phyloP scores from a whole-genome alignment of 2,113 vertebrate genomes.

The Ictalurus punctatus region DNA sequence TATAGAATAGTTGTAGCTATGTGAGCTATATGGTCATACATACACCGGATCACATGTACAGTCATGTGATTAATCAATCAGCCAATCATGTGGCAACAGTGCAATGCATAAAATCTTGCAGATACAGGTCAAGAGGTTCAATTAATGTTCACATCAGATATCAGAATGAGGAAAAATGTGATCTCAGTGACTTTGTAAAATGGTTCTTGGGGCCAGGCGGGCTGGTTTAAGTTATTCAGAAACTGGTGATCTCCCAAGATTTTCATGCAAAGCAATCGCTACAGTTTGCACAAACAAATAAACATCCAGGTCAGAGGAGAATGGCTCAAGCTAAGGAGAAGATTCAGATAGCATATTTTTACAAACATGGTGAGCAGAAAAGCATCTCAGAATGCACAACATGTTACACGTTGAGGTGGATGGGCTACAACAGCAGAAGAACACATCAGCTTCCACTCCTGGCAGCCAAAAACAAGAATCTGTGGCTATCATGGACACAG shows the following conservation, averaged over 20 bases:
- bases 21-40: background rate
- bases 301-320: background rate
- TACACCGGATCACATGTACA: background rate
- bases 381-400: background rate
- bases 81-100: background rate
- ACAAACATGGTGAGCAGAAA: background rate
- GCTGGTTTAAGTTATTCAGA: background rate
- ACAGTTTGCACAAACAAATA: background rate
- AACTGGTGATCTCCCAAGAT: background rate
- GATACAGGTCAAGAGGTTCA: background rate
- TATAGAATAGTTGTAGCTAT: background rate
- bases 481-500: background rate
- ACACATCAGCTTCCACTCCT: background rate
- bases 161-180: background rate
- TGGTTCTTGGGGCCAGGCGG: background rate
- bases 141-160: background rate
- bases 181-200: background rate
- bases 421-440: background rate
- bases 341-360: background rate
- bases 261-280: background rate
- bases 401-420: background rate
- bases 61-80: background rate
- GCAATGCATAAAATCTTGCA: background rate
- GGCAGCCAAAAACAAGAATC: background rate
- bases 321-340: background rate